These are phyloP conservation scores for Drosophila siamana DNA, from an alignment of 2,888 invertebrate species.

Conservation along the genomic window DNA sequence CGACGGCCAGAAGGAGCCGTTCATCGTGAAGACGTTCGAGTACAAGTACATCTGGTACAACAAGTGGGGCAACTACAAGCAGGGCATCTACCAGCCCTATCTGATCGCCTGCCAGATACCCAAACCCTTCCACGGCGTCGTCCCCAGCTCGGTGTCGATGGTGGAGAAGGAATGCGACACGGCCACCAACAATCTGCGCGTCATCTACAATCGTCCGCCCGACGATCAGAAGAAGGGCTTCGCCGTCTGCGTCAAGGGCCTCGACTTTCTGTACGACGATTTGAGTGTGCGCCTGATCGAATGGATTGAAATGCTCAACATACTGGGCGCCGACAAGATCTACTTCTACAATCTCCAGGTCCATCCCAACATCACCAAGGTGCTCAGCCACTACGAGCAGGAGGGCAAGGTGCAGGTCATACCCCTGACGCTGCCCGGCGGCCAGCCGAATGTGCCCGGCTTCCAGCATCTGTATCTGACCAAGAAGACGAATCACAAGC, in stretches of 20 bases:
- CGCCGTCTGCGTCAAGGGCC: slow-evolving; percentile 96
- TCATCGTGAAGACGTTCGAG: slow-evolving; percentile 92
- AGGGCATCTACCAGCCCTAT: slow-evolving; percentile 96
- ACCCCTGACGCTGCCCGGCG: slow-evolving; percentile 93
- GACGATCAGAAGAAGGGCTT: slow-evolving; percentile 90
- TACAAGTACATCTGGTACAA: slow-evolving; percentile 98
- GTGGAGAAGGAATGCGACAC: slow-evolving; percentile 94
- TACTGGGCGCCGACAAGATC: slow-evolving; percentile 95
- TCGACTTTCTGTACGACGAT: slow-evolving; percentile 97
- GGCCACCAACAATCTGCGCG: slow-evolving; percentile 93
- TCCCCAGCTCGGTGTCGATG: slow-evolving; percentile 93
- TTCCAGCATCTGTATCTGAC: slow-evolving; percentile 95
- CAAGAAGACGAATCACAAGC: slow-evolving; percentile 96
- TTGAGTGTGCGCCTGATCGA: slow-evolving; percentile 95
- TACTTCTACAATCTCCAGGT: slow-evolving; percentile 96
- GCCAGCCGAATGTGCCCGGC: slow-evolving; percentile 95
- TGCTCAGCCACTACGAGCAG: slow-evolving; percentile 88
- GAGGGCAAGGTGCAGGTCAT: slow-evolving; percentile 91
- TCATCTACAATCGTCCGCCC: slow-evolving; percentile 91
- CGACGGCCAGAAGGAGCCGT: slow-evolving; percentile 92
- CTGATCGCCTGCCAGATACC: slow-evolving; percentile 95
- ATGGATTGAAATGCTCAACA: slow-evolving; percentile 95
- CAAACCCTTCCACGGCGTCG: slow-evolving; percentile 89
- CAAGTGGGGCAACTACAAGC: slow-evolving; percentile 97
- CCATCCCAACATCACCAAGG: slow-evolving; percentile 96